A percentile compares a stretch with the other conserved stretches of the same genome.
Evolutionary conservation across 2,113 vertebrate species (phyloP).

Genomic region (Oxyruncus cristatus): DNA sequence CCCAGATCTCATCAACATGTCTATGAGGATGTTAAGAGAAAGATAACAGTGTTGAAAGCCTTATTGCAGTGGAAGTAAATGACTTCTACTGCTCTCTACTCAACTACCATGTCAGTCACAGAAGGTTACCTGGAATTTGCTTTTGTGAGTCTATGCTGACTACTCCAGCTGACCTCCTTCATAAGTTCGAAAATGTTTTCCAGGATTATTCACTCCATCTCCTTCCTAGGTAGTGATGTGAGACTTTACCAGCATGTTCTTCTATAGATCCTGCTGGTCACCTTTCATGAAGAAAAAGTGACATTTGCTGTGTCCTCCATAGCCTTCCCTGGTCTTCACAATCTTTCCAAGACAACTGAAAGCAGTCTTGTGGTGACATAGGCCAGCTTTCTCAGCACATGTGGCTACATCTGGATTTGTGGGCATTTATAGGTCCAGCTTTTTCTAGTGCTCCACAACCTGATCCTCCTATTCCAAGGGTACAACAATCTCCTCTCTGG

Average conservation of each 20-base stretch:
- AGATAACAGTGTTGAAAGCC: background rate
- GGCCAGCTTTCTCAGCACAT: background rate
- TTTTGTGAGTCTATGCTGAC: background rate
- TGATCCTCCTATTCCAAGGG: background rate
- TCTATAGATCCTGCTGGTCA: background rate
- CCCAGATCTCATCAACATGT: background rate
- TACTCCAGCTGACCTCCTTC: background rate
- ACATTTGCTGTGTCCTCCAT: background rate
- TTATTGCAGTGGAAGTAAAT: background rate
- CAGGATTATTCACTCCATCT: background rate
- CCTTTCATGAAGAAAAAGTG: background rate
- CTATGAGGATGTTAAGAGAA: background rate
- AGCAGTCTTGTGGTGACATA: background rate
- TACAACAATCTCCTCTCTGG: background rate
- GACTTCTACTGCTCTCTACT: background rate
- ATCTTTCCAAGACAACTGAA: background rate
- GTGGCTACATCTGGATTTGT: fast-evolving
- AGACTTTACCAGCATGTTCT: background rate
- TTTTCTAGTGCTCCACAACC: background rate
- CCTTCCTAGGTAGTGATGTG: background rate
- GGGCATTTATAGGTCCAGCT: background rate
- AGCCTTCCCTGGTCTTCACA: background rate
- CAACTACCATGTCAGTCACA: background rate
- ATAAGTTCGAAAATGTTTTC: background rate
- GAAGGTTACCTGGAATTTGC: background rate